Base-by-base conservation (phyloP, 2,113 vertebrate genomes). In the Hystrix cristata region DNA sequence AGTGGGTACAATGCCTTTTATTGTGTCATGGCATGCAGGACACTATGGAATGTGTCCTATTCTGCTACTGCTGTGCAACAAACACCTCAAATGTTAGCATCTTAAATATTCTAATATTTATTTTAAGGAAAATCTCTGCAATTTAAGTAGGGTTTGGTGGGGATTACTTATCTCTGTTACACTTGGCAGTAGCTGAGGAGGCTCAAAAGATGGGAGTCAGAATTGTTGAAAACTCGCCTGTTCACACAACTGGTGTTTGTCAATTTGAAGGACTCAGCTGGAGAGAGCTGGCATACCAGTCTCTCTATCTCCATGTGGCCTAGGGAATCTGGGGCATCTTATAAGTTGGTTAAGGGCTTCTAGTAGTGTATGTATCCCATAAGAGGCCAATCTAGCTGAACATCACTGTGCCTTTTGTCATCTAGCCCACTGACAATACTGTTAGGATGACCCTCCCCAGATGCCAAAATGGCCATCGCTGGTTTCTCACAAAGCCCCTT, bases 321-420 rank as follows among this genome's bases (percentile, higher is more conserved):
- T 19, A 57, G 29, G 14, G 4, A 62, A 78, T 5, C 12, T 16
- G 46, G 14, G 55, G 10, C 76, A 57, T 23, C 19, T 38, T 16
- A 5, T 1, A 1, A 6, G 34, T 19, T 27, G 67, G 29, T n/a
- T 1, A 15, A 76, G 21, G 43, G 23, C 48, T 38, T 13, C 25
- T 5, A 18, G 8, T 18, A 16, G 5, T 7, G 11, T 0, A 4
- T 1, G 1, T 59, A n/a, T 31, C 51, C 16, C 74, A 6, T 3
- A 48, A 31, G 29, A 80, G 23, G 53, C 13, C 60, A 86, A 25
- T 59, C 15, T 27, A 78, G 23, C 3, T 1, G 43, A 31, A 74
- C 4, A 1, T 5, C 8, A 1, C 7, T 29, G 8, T 59, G 38
- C 34, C 48, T 85, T 72, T 29, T 18, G 27, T n/a, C 19, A 64